Evolutionary conservation across 2,888 invertebrate species (phyloP).

Genomic region (Salpingus planirostris): DNA sequence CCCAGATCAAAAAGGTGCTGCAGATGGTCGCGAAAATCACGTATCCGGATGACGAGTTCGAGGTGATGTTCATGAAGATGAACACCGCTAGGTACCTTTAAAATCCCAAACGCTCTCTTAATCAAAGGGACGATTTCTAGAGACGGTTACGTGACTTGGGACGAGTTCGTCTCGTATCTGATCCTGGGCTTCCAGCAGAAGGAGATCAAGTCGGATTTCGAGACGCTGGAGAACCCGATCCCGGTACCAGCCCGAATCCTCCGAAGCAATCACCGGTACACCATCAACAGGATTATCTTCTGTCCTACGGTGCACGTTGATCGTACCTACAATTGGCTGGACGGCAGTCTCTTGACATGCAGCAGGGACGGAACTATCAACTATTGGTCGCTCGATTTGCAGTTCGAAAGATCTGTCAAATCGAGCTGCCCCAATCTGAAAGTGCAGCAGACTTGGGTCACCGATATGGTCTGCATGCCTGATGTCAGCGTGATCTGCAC

Average conservation of each 20-base stretch:
- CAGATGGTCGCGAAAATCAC: constrained; percentile 42
- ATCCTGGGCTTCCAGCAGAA: constrained; percentile 63
- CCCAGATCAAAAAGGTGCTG: constrained; percentile 42
- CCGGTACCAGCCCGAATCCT: constrained; percentile 49
- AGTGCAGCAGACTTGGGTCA: constrained; percentile 59
- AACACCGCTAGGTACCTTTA: constrained; percentile 19
- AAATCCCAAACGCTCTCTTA: not conserved
- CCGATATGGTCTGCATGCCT: constrained; percentile 63
- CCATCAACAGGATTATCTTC: constrained; percentile 56
- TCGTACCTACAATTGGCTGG: constrained; percentile 48
- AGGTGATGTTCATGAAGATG: constrained; percentile 55
- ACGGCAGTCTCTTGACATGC: constrained; percentile 64
- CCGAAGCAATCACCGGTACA: constrained; percentile 60
- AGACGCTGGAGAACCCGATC: constrained; percentile 55
- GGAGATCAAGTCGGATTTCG: constrained; percentile 54
- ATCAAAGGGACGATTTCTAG: constrained; percentile 22
- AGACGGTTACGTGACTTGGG: constrained; percentile 54
- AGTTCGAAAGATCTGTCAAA: constrained; percentile 51
- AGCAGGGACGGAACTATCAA: constrained; percentile 70
- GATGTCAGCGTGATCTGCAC: constrained; percentile 71
- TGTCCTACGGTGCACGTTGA: constrained; percentile 44
- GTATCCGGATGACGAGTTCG: constrained; percentile 52
- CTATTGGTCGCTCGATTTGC: constrained; percentile 68
- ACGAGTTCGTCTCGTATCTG: constrained; percentile 69
- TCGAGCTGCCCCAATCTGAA: constrained; percentile 54